Percentiles rank a stretch among this genome's conserved stretches.
phyloP scores from a whole-genome alignment of 2,888 invertebrate species.

The Synanthedon tipuliformis region DNA sequence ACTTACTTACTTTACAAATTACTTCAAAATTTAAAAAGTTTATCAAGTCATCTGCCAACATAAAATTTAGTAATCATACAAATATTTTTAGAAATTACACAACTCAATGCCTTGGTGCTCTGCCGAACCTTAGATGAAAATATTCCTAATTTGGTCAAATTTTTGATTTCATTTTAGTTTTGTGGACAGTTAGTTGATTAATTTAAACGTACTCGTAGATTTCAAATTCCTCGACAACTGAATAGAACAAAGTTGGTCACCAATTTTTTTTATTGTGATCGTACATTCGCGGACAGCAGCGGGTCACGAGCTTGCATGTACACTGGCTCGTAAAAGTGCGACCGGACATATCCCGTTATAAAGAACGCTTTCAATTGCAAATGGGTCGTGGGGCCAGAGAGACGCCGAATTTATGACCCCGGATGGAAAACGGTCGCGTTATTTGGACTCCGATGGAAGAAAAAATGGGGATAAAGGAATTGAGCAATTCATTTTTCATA shows the following conservation, averaged over 20 bases:
- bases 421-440: conserved; percentile 49
- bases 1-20: too few species aligned
- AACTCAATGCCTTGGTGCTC: too few species aligned
- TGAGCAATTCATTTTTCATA: conserved; percentile 54
- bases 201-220: background rate
- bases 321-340: conserved; percentile 45
- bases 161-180: too few species aligned
- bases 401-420: conserved; percentile 50
- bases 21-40: too few species aligned
- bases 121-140: too few species aligned
- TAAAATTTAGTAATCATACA: too few species aligned
- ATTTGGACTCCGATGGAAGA: conserved; percentile 48
- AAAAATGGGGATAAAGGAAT: conserved; percentile 50
- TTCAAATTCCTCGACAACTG: background rate
- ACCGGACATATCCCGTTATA: conserved; percentile 56
- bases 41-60: too few species aligned
- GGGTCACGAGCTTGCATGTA: conserved; percentile 7
- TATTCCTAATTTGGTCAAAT: too few species aligned
- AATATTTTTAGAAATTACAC: too few species aligned
- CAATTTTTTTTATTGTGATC: conserved; percentile 2
- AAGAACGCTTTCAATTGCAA: conserved; percentile 66
- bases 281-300: conserved; percentile 4
- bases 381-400: conserved; percentile 51
- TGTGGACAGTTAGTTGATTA: too few species aligned
- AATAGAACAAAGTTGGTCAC: conserved; percentile 3